Evolutionary conservation across 2,797 vertebrate species (phyloP), one percentile per base, ranked within the genome.

Genomic region (Clangula hyemalis): DNA sequence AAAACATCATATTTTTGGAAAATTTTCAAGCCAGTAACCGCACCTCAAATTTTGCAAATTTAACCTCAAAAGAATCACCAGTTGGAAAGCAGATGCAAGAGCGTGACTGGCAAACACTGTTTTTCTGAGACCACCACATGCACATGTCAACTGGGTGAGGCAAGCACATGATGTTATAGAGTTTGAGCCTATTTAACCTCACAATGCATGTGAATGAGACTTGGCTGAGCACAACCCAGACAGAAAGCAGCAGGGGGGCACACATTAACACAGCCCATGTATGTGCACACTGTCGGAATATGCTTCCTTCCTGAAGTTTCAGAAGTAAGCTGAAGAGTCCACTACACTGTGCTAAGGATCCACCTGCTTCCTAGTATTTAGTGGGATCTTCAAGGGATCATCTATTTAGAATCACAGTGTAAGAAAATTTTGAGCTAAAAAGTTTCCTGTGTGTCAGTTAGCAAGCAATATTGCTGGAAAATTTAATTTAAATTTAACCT

Each of bases 321-420:
- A 87, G 61, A 47, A 82, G 36, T 34, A 94, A 41, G 30, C 27
- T 79, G 85, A 90, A 79, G 22, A 87, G 41, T n/a, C 64, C 53
- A 62, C 24, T 53, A 34, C 47, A 39, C 4, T 7, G 10, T 34
- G 32, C 41, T 74, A 78, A 86, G 60, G 54, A 90, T 84, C 60
- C 82, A 93, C 36, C 69, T 83, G 70, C 88, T 89, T 75, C 84
- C 78, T 80, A 83, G 62, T 72, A 95, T 84, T 90, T 62, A 57
- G 27, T 39, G 51, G 27, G 38, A 74, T 24, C 87, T 87, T 83
- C n/a, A 87, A 77, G 8, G 30, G 28, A 70, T 62, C 61, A 69
- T 51, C n/a, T 93, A 22, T 49, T 80, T 75, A 57, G 82, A 91
- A 89, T 65, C 49, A 45, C 19, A 58, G 41, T 4, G 19, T 32